A percentile compares a stretch with the other conserved stretches of the same genome.
phyloP scores from a whole-genome alignment of 1,140 invertebrate genomes.

The Hyles vespertilio region DNA sequence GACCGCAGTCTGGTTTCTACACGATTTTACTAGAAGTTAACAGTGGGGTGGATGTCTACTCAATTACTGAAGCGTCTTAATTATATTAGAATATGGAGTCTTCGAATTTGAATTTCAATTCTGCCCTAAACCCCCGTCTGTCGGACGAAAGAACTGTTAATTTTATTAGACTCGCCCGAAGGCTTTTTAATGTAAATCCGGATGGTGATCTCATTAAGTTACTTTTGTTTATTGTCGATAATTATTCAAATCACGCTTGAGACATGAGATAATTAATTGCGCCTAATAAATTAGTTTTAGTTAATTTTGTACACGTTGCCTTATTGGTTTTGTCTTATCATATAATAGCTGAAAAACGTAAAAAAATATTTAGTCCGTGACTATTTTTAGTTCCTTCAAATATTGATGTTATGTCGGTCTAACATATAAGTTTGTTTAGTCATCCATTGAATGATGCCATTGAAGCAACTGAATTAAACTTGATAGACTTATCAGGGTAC shows the following conservation, averaged over 20 bases:
- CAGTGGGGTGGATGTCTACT: slow-evolving; percentile 59
- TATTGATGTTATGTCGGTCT: no score
- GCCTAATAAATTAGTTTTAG: no score
- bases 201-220: slow-evolving; percentile 41
- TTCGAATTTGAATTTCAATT: slow-evolving; percentile 71
- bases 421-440: no score
- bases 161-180: slow-evolving; percentile 61
- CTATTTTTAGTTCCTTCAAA: no score
- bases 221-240: background rate
- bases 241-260: background rate
- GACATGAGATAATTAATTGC: background rate
- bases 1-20: background rate
- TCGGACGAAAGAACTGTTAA: slow-evolving; percentile 62
- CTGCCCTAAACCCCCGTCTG: slow-evolving; percentile 45
- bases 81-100: slow-evolving; percentile 68
- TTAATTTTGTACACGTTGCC: no score
- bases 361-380: no score
- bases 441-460: no score
- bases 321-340: no score
- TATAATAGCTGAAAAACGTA: no score
- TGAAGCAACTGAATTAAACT: no score
- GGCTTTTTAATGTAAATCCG: slow-evolving; percentile 66
- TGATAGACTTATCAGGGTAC: no score
- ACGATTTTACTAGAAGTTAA: slow-evolving; percentile 1
- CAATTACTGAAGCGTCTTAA: slow-evolving; percentile 66